Base-by-base conservation (phyloP, 2,888 invertebrate genomes). In the Dascillus cervinus region DNA sequence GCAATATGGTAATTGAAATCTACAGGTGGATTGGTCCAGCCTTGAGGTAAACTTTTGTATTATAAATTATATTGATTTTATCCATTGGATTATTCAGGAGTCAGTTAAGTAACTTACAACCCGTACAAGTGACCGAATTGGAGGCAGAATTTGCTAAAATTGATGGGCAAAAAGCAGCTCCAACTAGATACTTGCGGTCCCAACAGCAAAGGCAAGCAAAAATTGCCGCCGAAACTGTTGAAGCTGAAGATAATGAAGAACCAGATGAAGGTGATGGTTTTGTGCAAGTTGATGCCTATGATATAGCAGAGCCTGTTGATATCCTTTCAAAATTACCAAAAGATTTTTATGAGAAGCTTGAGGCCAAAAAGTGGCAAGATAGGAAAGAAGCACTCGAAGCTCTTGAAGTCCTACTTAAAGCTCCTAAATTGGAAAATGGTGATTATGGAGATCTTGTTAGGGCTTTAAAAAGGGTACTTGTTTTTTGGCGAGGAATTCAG, bases 351-450 rank as follows among this genome's bases (percentile, higher is more conserved):
- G 94, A 95, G 3, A 89, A 94, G 60, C 61, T 89, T 3, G 92
- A 97, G 52, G 88, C 88, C 0, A 95, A 91, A 63, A 96, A 92
- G 56, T 98, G 95, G 98, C 90, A 90, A 56, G 90, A 96, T 34
- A 71, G 98, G 13, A 95, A 94, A 58, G 95, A 96, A 58, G 84
- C 85, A 0, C 62, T 98, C 8, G 96, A 96, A 49, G 70, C 72
- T 0, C 60, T 96, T 6, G 88, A 91, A 43, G 76, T 74, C 43
- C 66, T 94, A 11, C 58, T 88, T 5, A 82, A 85, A 48, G 77
- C 75, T 56, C 92, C 88, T 0, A 92, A 85, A 60, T 62, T 97
- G 24, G 92, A 92, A 56, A 78, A 77, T 44, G 95, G 94, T 0
- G 96, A 97, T 55, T 97, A 92, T 64, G 88, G 87, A 1, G 88